These are phyloP conservation scores for Callimorpha dominula DNA, from an alignment of 2,888 invertebrate genomes.

Conservation along the genomic window DNA sequence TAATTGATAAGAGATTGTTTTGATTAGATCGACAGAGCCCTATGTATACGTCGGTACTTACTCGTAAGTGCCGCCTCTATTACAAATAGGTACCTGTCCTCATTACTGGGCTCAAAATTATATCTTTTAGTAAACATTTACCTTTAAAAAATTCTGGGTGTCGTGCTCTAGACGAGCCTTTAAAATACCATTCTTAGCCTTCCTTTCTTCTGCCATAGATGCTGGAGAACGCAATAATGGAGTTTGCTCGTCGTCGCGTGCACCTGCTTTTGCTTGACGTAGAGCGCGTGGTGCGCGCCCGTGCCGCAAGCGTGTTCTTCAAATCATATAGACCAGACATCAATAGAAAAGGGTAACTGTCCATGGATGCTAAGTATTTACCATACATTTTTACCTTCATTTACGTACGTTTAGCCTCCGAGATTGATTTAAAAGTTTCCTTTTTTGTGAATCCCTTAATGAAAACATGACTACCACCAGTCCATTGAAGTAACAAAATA, in stretches of 20 bases:
- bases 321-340: constrained; percentile 56
- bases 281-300: constrained; percentile 62
- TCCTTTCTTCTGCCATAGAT: constrained; percentile 54
- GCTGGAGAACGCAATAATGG: constrained; percentile 69
- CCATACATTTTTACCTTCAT: not conserved
- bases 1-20: no score
- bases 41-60: no score
- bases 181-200: not conserved
- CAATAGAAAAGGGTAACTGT: constrained; percentile 54
- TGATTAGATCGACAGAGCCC: no score
- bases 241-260: constrained; percentile 75
- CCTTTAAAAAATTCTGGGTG: not conserved
- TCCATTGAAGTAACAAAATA: no score
- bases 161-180: not conserved
- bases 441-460: no score
- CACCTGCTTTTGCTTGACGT: constrained; percentile 68
- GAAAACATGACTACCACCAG: no score
- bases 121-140: not conserved
- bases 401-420: not conserved
- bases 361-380: constrained; percentile 4
- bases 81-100: not conserved
- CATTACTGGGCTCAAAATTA: no score
- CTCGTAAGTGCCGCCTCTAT: no score
- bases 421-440: no score
- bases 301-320: constrained; percentile 70